Conservation (phyloP, 2,888 invertebrate species). For the Cataglyphis altisquamis region DNA sequence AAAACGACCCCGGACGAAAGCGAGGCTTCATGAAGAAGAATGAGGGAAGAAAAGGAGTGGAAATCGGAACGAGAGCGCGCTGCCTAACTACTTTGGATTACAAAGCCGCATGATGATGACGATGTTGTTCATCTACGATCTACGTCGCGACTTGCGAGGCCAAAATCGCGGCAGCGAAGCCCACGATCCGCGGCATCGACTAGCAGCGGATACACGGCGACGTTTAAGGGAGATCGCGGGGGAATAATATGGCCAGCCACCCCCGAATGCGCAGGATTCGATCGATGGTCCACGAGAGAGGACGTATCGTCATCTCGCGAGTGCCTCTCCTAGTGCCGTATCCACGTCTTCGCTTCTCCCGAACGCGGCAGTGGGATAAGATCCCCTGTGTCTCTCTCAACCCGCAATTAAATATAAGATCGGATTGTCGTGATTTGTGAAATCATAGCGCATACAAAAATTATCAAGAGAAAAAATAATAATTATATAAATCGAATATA, state of each 20-base stretch:
- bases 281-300: conserved; percentile 80
- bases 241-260: conserved; percentile 75
- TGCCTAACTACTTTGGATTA: conserved; percentile 74
- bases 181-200: conserved; percentile 76
- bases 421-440: background rate
- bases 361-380: background rate
- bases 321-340: conserved; percentile 71
- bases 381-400: background rate
- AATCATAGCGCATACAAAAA: background rate
- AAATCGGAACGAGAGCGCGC: conserved; percentile 56
- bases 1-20: conserved; percentile 46
- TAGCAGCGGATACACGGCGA: conserved; percentile 68
- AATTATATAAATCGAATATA: background rate
- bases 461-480: background rate
- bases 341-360: conserved; percentile 40
- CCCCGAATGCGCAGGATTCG: conserved; percentile 80
- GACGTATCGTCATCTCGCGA: conserved; percentile 61
- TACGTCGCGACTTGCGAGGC: conserved; percentile 73
- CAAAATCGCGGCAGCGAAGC: conserved; percentile 73
- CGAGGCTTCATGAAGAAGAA: conserved; percentile 52
- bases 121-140: conserved; percentile 69
- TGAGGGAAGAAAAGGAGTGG: conserved; percentile 56
- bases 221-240: conserved; percentile 75
- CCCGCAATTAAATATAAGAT: background rate
- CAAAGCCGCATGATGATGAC: conserved; percentile 78